Evolutionary conservation across 2,888 invertebrate genomes (phyloP), one percentile per base, ranked within the genome.

Genomic region (Aleiodes testaceus): DNA sequence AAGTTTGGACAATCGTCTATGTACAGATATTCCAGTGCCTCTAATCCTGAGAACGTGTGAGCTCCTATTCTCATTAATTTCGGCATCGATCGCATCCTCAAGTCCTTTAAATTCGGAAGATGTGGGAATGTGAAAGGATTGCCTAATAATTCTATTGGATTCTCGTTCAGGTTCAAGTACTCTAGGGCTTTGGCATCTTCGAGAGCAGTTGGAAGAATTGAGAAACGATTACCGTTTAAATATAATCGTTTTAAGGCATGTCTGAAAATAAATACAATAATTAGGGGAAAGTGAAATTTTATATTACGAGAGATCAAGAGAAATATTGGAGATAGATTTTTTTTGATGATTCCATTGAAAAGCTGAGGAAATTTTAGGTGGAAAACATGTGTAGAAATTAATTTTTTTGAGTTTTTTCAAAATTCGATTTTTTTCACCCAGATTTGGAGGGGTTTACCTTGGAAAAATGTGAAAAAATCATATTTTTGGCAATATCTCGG

Each of bases 71-170:
- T 83, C 0, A 83, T 87, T 52, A 96, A 86, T 2, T 89, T 84
- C 0, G 89, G 88, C 91, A 94, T 93, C 75, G 92, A 90, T 65
- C 92, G 91, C 84, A 96, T 89, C 77, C 93, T 92, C 0, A 96
- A 87, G 63, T 91, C 90, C 80, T 90, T 88, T 16, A 96, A 85
- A 5, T 90, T 90, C 0, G 89, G 85, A 69, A 95, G 88, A 0
- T 80, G 81, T 0, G 94, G 93, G 83, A 95, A 94, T 4, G 91
- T 89, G 16, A 87, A 87, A 0, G 80, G 77, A 65, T 83, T 82
- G 5, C 90, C 90, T 14, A 95, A 79, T 69, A 89, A 87, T 2
- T 84, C 83, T 65, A 95, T 92, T 0, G 92, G 92, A 84, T 95
- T 95, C 74, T 92, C 91, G 79, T 94, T 92, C 20, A 95, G 84